A percentile compares a stretch with the other conserved stretches of the same genome.
phyloP scores from a whole-genome alignment of 1,140 invertebrate species.

The Cyclargus thomasi region DNA sequence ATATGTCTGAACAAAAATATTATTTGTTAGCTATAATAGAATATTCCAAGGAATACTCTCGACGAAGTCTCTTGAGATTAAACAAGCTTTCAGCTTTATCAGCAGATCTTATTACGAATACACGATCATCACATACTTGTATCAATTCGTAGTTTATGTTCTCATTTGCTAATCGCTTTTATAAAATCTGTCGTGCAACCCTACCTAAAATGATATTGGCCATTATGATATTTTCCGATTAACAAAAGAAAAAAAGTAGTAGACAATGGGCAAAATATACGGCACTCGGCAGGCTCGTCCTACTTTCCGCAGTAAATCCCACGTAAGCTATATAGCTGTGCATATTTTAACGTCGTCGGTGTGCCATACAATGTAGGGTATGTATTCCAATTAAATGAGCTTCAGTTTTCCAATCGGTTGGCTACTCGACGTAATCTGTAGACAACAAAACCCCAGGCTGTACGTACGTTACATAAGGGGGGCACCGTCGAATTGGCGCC shows the following conservation, averaged over 20 bases:
- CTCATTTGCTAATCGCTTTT: too few relatives aligned
- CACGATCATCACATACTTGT: neutral
- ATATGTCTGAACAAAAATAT: neutral
- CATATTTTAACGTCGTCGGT: neutral
- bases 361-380: neutral
- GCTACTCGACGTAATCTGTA: neutral
- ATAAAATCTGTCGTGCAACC: neutral
- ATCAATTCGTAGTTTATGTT: too few relatives aligned
- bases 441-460: constrained; percentile 1
- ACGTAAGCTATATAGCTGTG: neutral
- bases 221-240: neutral
- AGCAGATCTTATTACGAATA: neutral
- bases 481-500: constrained; percentile 35
- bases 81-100: neutral
- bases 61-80: neutral
- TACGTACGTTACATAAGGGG: constrained; percentile 12
- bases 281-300: neutral
- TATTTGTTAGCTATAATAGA: neutral
- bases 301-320: neutral
- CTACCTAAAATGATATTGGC: neutral
- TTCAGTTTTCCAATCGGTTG: neutral
- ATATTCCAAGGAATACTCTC: neutral
- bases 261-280: neutral
- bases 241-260: neutral
- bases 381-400: neutral